Conservation (phyloP, 1,140 invertebrate genomes). For the Nilaparvata lugens region DNA sequence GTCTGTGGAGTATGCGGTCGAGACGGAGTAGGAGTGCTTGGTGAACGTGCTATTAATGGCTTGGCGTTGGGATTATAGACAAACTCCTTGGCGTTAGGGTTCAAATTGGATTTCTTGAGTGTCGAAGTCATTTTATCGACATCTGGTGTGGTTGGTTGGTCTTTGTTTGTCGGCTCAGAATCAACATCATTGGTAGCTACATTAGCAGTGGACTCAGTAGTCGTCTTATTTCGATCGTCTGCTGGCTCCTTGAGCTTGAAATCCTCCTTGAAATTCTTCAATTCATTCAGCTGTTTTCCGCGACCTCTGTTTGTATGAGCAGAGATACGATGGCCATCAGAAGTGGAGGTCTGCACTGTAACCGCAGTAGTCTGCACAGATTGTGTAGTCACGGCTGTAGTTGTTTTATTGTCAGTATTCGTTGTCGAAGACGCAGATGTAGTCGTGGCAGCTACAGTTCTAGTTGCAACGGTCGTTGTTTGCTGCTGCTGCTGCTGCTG, state of each 20-base stretch:
- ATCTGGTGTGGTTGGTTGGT: conserved; percentile 22
- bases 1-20: conserved; percentile 80
- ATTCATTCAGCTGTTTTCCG: conserved; percentile 43
- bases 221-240: conserved; percentile 27
- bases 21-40: conserved; percentile 53
- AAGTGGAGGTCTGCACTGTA: background rate
- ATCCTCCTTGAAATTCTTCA: conserved; percentile 48
- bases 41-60: conserved; percentile 66
- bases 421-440: too few relatives aligned
- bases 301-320: conserved; percentile 22
- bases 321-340: background rate
- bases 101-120: conserved; percentile 68
- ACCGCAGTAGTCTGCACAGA: conserved; percentile 19
- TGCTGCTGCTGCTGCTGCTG: background rate
- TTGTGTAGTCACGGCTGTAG: too few relatives aligned
- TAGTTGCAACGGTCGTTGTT: too few relatives aligned
- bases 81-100: conserved; percentile 84
- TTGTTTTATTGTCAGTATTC: background rate
- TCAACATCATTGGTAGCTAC: background rate
- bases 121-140: conserved; percentile 51
- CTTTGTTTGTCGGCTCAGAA: conserved; percentile 5
- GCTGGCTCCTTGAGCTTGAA: conserved; percentile 44
- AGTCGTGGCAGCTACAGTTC: background rate
- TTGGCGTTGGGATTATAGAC: conserved; percentile 72
- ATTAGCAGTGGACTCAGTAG: background rate